Conservation (phyloP, 2,113 vertebrate genomes). For the Anarhynchus alexandrinus region DNA sequence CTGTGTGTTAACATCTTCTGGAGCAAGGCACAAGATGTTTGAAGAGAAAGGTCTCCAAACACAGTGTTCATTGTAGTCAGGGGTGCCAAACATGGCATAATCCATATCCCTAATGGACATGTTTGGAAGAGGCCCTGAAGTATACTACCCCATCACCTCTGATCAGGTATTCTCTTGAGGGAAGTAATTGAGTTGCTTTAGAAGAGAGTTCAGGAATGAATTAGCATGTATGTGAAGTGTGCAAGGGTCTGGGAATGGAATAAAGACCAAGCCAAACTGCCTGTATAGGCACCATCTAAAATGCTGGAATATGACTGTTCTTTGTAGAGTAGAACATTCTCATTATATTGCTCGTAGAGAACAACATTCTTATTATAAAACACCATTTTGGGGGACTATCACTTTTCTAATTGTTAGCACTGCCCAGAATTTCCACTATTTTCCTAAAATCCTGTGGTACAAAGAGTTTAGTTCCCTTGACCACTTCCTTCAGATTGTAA, state of each 20-base stretch:
- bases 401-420: not conserved
- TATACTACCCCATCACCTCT: not conserved
- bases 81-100: not conserved
- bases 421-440: not conserved
- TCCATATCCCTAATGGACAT: not conserved
- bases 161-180: not conserved
- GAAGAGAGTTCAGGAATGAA: not conserved
- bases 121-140: not conserved
- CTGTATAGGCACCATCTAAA: not conserved
- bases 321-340: not conserved
- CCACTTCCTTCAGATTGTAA: not conserved
- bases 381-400: not conserved
- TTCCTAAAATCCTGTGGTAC: not conserved
- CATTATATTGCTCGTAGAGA: not conserved
- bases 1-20: not conserved
- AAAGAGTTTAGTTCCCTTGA: not conserved
- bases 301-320: not conserved
- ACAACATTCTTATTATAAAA: not conserved
- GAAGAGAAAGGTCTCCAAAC: not conserved
- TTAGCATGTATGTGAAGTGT: not conserved
- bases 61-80: fast-evolving
- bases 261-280: not conserved
- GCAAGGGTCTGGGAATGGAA: not conserved
- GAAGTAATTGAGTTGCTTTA: not conserved
- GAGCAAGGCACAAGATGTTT: fast-evolving